Conservation (phyloP, 1,140 invertebrate genomes). For the Geopemphigus sp. region DNA sequence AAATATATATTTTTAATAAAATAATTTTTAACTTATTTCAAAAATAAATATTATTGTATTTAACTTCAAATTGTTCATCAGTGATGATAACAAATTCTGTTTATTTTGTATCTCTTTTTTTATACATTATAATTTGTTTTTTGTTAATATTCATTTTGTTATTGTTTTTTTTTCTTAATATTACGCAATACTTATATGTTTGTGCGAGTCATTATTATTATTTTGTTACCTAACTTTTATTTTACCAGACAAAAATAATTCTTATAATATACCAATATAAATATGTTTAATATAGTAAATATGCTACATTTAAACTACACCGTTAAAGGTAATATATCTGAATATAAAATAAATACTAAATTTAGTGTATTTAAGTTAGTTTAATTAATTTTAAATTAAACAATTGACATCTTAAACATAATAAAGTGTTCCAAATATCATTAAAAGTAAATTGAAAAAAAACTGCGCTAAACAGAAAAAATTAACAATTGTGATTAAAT, state of each 20-base stretch:
- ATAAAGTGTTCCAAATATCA: neutral
- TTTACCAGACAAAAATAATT: slow-evolving; percentile 6
- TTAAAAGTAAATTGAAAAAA: neutral
- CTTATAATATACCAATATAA: neutral
- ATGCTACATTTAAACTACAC: neutral
- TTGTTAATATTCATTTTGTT: neutral
- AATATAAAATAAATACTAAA: neutral
- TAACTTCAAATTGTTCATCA: neutral
- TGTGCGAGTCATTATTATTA: neutral
- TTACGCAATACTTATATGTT: neutral
- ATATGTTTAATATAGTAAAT: neutral
- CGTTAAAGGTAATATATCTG: slow-evolving; percentile 13
- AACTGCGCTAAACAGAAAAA: neutral
- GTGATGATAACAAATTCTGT: neutral
- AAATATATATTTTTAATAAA: slow-evolving; percentile 16
- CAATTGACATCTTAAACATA: neutral
- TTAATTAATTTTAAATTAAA: neutral
- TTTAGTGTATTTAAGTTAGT: neutral
- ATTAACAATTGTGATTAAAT: too few species aligned
- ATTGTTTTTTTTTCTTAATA: neutral
- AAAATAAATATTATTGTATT: neutral
- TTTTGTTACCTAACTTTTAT: neutral
- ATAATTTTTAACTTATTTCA: neutral
- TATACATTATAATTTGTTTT: slow-evolving; percentile 1
- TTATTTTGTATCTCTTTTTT: neutral